A percentile compares a stretch with the other conserved stretches of the same genome.
phyloP scores from a whole-genome alignment of 1,140 invertebrate species.

The Ips typographus region DNA sequence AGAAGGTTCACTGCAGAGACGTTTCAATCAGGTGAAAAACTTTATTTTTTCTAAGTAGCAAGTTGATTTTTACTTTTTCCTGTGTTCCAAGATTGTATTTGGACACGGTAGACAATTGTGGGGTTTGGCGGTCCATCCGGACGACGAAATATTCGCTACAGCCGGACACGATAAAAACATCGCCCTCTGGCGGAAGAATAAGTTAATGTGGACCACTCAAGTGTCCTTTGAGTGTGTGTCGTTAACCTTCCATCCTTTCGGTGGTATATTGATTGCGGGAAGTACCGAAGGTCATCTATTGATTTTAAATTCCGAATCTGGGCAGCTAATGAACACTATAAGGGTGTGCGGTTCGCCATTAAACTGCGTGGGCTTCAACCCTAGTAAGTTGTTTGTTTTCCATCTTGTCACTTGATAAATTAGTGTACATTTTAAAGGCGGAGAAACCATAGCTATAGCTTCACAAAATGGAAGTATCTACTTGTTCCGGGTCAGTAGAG shows the following conservation, averaged over 20 bases:
- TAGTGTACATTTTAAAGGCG: slow-evolving; percentile 61
- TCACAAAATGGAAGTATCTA: slow-evolving; percentile 88
- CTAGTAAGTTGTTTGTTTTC: slow-evolving; percentile 61
- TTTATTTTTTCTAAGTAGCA: neutral
- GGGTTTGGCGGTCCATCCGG: slow-evolving; percentile 86
- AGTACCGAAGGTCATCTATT: slow-evolving; percentile 85
- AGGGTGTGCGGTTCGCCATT: slow-evolving; percentile 82
- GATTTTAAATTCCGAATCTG: slow-evolving; percentile 80
- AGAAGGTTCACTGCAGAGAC: slow-evolving; percentile 85
- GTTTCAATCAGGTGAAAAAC: slow-evolving; percentile 76
- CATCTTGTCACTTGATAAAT: neutral
- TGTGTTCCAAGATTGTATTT: slow-evolving; percentile 69
- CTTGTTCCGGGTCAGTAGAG: slow-evolving; percentile 78
- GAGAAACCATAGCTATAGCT: slow-evolving; percentile 85
- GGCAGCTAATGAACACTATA: slow-evolving; percentile 77
- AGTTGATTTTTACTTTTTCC: neutral
- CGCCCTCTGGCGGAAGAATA: slow-evolving; percentile 84
- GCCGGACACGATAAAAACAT: slow-evolving; percentile 91
- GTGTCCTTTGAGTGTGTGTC: slow-evolving; percentile 80
- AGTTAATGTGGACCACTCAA: slow-evolving; percentile 85
- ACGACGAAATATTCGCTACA: slow-evolving; percentile 89
- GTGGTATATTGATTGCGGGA: slow-evolving; percentile 81
- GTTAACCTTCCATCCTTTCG: slow-evolving; percentile 84
- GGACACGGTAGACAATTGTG: slow-evolving; percentile 89
- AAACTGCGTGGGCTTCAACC: slow-evolving; percentile 82